A percentile compares a stretch with the other conserved stretches of the same genome.
phyloP scores from a whole-genome alignment of 2,888 invertebrate species.

The Eretmocerus hayati region DNA sequence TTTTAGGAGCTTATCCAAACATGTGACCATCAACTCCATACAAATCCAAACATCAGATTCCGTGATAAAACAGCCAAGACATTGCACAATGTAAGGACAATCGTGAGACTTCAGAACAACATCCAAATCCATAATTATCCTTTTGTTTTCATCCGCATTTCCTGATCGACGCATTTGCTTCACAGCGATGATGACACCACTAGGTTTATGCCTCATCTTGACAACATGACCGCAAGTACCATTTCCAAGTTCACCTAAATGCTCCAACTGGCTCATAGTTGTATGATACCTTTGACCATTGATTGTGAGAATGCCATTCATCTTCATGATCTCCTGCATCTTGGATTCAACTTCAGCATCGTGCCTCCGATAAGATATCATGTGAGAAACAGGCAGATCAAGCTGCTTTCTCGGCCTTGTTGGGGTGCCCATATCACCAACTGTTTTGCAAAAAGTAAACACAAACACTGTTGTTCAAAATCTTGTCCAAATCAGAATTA shows the following conservation, averaged over 20 bases:
- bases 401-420: constrained; percentile 50
- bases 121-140: constrained; percentile 97
- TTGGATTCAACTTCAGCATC: constrained; percentile 64
- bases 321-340: constrained; percentile 87
- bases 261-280: constrained; percentile 74
- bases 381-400: constrained; percentile 56
- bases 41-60: constrained; percentile 99
- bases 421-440: constrained; percentile 50
- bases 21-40: constrained; percentile 99
- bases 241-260: constrained; percentile 81
- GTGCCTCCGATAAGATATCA: constrained; percentile 59
- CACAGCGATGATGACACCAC: constrained; percentile 83
- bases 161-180: constrained; percentile 98
- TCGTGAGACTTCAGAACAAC: constrained; percentile 96
- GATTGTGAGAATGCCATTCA: constrained; percentile 83
- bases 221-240: constrained; percentile 98
- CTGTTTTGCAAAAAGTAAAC: too few species aligned
- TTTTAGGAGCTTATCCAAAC: constrained; percentile 94
- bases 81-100: constrained; percentile 94
- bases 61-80: constrained; percentile 95
- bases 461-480: too few species aligned
- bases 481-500: too few species aligned
- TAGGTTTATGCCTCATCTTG: constrained; percentile 87
- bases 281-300: constrained; percentile 73
- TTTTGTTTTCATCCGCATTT: constrained; percentile 93